Percentiles rank a stretch among this genome's conserved stretches.
Evolutionary conservation across 2,797 vertebrate species (phyloP).

Genomic region (Carduelis carduelis): DNA sequence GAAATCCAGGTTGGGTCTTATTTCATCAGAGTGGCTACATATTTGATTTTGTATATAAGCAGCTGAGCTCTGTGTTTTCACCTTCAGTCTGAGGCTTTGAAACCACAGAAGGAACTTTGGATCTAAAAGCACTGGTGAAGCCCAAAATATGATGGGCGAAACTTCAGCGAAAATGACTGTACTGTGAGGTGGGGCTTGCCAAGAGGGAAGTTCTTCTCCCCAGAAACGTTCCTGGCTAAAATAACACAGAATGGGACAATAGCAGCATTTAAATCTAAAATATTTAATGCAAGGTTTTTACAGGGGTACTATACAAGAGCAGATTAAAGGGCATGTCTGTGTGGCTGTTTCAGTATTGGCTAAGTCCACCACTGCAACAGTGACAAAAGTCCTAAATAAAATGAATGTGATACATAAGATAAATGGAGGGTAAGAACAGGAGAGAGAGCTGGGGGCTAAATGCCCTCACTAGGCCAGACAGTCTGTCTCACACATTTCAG

Average conservation of each 20-base stretch:
- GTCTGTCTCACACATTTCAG: background rate
- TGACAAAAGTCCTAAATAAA: background rate
- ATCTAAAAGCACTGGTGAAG: conserved; percentile 19
- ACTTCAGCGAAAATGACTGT: conserved; percentile 18
- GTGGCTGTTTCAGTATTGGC: background rate
- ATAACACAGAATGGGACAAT: background rate
- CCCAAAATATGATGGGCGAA: background rate
- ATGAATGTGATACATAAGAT: background rate
- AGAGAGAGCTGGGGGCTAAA: background rate
- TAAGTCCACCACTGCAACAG: background rate
- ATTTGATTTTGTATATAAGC: conserved; percentile 48
- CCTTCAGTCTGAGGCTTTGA: conserved; percentile 28
- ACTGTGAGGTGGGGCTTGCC: background rate
- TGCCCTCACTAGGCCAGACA: background rate
- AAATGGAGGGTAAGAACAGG: background rate
- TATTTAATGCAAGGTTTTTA: background rate
- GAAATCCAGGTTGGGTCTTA: conserved; percentile 25
- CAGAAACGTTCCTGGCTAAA: background rate
- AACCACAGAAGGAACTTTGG: background rate
- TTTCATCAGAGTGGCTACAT: conserved; percentile 12
- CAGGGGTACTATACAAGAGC: background rate
- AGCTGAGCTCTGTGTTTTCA: conserved; percentile 7
- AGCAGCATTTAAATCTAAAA: conserved; percentile 9
- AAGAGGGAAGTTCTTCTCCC: background rate
- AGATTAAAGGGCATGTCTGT: background rate